phyloP scores from a whole-genome alignment of 2,888 invertebrate genomes.

The Cordilura impudica region DNA sequence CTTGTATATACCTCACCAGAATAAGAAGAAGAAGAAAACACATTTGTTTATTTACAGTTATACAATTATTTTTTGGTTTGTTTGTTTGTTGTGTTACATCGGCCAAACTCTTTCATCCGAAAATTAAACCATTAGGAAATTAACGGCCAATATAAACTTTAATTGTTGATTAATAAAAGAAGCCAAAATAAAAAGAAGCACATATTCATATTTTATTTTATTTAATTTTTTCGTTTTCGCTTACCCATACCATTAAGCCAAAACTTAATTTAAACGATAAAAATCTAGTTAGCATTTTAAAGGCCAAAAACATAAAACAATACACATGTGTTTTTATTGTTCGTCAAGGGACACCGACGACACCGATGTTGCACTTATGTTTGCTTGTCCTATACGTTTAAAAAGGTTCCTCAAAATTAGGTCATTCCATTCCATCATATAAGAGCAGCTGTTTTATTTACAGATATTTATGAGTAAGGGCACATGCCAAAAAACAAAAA shows the following conservation, averaged over 20 bases:
- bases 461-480: constrained; percentile 49
- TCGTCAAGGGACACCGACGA: constrained; percentile 2
- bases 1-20: background rate
- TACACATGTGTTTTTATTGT: background rate
- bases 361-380: constrained; percentile 25
- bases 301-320: background rate
- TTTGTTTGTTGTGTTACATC: no score
- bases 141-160: constrained; percentile 40
- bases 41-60: constrained; percentile 20
- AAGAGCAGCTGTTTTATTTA: constrained; percentile 49
- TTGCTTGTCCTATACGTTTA: background rate
- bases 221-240: background rate
- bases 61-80: constrained; percentile 20
- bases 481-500: constrained; percentile 56
- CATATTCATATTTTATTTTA: no score
- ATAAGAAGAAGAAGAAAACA: background rate
- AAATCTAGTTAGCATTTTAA: constrained; percentile 39
- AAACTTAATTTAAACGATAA: constrained; percentile 58
- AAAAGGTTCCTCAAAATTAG: constrained; percentile 45
- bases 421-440: constrained; percentile 42
- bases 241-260: background rate
- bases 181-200: background rate
- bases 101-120: background rate
- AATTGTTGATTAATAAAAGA: no score
- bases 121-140: constrained; percentile 25